phyloP scores from a whole-genome alignment of 2,113 vertebrate genomes.

The Ceyx margarethae region DNA sequence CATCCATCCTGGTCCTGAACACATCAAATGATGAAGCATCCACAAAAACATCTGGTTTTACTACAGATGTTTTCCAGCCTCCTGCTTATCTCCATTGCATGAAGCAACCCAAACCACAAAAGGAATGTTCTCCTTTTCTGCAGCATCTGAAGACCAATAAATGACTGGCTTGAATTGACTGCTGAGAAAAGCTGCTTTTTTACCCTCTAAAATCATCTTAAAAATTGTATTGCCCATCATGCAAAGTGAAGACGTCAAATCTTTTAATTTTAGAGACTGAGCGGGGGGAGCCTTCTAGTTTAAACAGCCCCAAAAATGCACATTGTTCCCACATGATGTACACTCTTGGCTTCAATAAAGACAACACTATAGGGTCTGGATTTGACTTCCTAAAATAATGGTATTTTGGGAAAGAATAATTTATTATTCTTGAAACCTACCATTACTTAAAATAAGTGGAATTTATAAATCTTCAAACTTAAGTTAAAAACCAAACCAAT shows the following conservation, averaged over 20 bases:
- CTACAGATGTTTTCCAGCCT: not conserved
- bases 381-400: not conserved
- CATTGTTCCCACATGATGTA: not conserved
- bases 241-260: not conserved
- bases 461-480: not conserved
- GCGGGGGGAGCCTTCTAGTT: not conserved
- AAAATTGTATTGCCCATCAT: not conserved
- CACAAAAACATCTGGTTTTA: not conserved
- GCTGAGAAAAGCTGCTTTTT: not conserved
- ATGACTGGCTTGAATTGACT: not conserved
- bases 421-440: not conserved
- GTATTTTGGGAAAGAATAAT: not conserved
- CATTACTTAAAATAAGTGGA: not conserved
- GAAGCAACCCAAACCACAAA: not conserved
- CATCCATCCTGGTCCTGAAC: no score
- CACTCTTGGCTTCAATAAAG: not conserved
- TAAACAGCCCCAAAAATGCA: not conserved
- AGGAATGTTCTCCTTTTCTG: not conserved
- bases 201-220: not conserved
- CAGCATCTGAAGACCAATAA: not conserved
- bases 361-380: not conserved
- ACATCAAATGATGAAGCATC: no score
- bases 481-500: not conserved
- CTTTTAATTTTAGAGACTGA: not conserved
- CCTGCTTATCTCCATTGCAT: not conserved